These are phyloP conservation scores for Tenthredo scrophulariae DNA, from an alignment of 2,888 invertebrate genomes.

Conservation along the genomic window DNA sequence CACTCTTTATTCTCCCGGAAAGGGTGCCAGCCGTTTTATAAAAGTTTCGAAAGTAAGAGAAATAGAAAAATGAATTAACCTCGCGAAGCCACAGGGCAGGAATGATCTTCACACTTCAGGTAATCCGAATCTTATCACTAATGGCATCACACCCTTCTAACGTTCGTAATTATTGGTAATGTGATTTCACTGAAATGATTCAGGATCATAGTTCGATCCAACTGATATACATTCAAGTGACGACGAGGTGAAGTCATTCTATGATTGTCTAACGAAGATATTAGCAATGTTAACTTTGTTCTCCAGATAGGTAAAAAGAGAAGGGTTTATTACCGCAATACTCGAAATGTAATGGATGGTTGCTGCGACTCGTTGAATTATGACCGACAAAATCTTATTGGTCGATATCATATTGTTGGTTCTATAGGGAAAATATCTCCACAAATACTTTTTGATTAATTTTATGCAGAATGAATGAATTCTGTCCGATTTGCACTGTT, in stretches of 20 bases:
- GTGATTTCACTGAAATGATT: background rate
- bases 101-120: background rate
- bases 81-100: background rate
- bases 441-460: background rate
- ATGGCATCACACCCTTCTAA: conserved; percentile 10
- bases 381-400: background rate
- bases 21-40: conserved; percentile 31
- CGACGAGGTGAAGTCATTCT: background rate
- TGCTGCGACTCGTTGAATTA: background rate
- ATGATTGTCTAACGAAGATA: background rate
- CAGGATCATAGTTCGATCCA: background rate
- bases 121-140: background rate
- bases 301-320: background rate
- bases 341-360: background rate
- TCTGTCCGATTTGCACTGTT: background rate
- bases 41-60: background rate
- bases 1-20: background rate
- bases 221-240: background rate
- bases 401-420: background rate
- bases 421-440: background rate
- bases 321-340: background rate
- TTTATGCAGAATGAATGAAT: background rate
- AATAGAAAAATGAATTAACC: conserved; percentile 8
- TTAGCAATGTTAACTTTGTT: background rate
- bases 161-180: background rate